Percentiles rank a stretch among this genome's conserved stretches.
Evolutionary conservation across 2,797 vertebrate species (phyloP).

Genomic region (Pantherophis vulpinus): DNA sequence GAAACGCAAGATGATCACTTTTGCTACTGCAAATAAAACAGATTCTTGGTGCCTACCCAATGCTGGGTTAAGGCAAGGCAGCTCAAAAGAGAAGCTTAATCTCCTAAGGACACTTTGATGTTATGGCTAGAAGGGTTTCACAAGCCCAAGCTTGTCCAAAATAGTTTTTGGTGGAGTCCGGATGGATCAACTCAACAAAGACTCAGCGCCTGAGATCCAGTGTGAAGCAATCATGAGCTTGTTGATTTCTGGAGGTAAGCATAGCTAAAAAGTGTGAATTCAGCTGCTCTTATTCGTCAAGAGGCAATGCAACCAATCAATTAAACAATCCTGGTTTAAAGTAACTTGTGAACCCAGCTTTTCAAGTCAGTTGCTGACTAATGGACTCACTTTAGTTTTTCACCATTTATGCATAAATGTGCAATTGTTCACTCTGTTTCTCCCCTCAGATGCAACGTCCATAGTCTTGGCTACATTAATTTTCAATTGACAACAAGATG

Average conservation of each 20-base stretch:
- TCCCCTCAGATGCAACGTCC: not conserved
- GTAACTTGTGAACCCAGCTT: not conserved
- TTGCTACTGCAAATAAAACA: not conserved
- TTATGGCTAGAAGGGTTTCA: not conserved
- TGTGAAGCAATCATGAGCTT: not conserved
- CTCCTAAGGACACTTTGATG: not conserved
- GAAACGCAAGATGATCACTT: not conserved
- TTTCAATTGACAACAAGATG: not conserved
- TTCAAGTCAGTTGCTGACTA: not conserved
- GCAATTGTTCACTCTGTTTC: not conserved
- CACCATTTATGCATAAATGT: not conserved
- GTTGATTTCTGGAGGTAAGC: not conserved
- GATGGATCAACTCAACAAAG: not conserved
- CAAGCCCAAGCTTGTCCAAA: too few species aligned
- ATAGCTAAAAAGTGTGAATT: not conserved
- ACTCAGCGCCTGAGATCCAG: not conserved
- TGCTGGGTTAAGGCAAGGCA: not conserved
- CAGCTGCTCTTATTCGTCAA: not conserved
- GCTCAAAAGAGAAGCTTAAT: not conserved
- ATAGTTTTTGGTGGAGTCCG: not conserved
- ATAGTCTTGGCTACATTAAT: not conserved
- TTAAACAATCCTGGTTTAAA: not conserved
- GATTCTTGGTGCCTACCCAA: not conserved
- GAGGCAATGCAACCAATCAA: not conserved
- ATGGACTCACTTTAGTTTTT: not conserved